These are phyloP conservation scores for Tenebrio molitor DNA, from an alignment of 1,140 invertebrate species.

Conservation along the genomic window DNA sequence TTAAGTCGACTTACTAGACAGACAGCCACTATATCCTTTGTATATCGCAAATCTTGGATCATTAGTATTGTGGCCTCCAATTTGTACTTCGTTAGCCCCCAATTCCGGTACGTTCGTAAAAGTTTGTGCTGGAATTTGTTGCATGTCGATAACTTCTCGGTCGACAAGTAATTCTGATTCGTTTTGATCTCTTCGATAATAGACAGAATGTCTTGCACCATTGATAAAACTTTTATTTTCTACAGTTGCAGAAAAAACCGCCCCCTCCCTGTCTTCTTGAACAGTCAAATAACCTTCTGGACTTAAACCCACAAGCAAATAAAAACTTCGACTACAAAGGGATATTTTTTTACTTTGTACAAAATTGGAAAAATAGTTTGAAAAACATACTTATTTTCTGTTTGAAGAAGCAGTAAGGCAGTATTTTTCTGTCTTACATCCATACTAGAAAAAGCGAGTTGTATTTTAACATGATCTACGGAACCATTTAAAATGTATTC, in stretches of 20 bases:
- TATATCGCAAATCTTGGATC: conserved; percentile 84
- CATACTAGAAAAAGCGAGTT: conserved; percentile 86
- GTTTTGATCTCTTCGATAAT: conserved; percentile 82
- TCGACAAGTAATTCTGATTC: conserved; percentile 82
- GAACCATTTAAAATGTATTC: conserved; percentile 80
- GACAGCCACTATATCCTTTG: conserved; percentile 88
- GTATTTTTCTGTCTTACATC: conserved; percentile 82
- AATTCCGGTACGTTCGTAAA: conserved; percentile 74
- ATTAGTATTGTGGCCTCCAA: conserved; percentile 87
- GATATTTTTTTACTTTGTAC: too few species aligned
- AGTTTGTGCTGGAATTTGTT: conserved; percentile 76
- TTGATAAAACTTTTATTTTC: conserved; percentile 85
- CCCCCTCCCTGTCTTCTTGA: conserved; percentile 85
- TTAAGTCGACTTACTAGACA: conserved; percentile 80
- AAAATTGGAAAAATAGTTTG: conserved; percentile 48
- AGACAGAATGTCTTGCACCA: conserved; percentile 86
- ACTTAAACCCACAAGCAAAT: conserved; percentile 83
- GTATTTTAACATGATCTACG: conserved; percentile 81
- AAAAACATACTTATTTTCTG: conserved; percentile 80
- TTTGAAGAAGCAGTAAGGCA: conserved; percentile 82
- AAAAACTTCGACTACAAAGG: conserved; percentile 84
- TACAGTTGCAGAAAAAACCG: conserved; percentile 77
- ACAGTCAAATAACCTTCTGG: conserved; percentile 86
- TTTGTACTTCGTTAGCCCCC: conserved; percentile 84
- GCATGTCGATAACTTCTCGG: conserved; percentile 78